Conservation (phyloP, 30 jellyfish, hydroid and myxozoan genomes). For the Cassiopea xamachana region DNA sequence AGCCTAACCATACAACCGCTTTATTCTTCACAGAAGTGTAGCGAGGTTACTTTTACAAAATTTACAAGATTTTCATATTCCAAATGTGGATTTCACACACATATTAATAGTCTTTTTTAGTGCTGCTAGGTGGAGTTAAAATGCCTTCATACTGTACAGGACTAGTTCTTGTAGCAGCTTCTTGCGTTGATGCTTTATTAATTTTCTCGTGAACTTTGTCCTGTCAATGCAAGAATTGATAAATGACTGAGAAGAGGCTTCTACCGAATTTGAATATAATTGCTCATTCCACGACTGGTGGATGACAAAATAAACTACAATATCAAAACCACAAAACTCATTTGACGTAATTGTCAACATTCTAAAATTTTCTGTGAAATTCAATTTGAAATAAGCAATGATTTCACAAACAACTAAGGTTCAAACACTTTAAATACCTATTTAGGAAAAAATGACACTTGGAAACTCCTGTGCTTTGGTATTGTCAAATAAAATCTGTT, state of each 20-base stretch:
- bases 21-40: not conserved
- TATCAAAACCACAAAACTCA: no score
- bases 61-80: not conserved
- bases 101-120: constrained; percentile 79
- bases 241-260: not conserved
- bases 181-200: constrained; percentile 72
- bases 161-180: constrained; percentile 69
- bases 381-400: no score
- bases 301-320: no score
- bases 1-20: not conserved
- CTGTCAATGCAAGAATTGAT: constrained; percentile 6
- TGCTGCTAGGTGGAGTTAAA: constrained; percentile 95
- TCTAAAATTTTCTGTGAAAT: no score
- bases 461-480: no score
- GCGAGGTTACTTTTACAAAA: not conserved
- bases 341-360: no score
- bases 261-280: no score
- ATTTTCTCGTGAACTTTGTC: constrained; percentile 81
- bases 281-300: no score
- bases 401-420: no score
- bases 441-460: no score
- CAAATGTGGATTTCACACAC: constrained; percentile 19
- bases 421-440: no score
- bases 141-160: constrained; percentile 91
- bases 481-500: no score